Conservation (phyloP, 1,140 invertebrate species). For the Odontomachus brunneus region DNA sequence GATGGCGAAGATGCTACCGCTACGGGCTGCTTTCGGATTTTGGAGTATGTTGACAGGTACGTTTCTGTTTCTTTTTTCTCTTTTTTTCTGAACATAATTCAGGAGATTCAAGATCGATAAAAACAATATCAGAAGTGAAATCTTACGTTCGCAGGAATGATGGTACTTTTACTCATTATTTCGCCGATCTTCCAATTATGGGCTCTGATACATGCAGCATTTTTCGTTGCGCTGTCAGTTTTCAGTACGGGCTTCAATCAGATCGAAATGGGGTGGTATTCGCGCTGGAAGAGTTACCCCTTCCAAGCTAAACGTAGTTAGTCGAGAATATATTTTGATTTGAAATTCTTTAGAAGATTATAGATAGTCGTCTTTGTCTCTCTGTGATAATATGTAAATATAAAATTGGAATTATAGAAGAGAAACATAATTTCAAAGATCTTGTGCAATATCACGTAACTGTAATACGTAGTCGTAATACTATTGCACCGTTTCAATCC, state of each 20-base stretch:
- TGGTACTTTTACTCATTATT: conserved; percentile 82
- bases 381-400: conserved; percentile 45
- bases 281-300: conserved; percentile 76
- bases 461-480: conserved; percentile 10
- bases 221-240: conserved; percentile 85
- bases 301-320: conserved; percentile 57
- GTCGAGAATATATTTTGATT: conserved; percentile 13
- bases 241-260: conserved; percentile 86
- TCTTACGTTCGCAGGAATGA: conserved; percentile 78
- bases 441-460: conserved; percentile 33
- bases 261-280: conserved; percentile 86
- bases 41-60: conserved; percentile 85
- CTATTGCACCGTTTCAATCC: neutral
- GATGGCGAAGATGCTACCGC: conserved; percentile 78
- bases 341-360: neutral
- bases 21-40: conserved; percentile 86
- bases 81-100: neutral
- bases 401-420: conserved; percentile 8
- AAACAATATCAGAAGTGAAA: conserved; percentile 5
- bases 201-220: conserved; percentile 83
- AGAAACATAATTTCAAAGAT: conserved; percentile 7
- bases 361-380: conserved; percentile 41
- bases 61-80: neutral
- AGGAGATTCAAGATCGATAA: neutral
- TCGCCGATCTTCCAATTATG: conserved; percentile 84